Conservation (phyloP, 2,888 invertebrate species). For the Parapristionchus giblindavisi region DNA sequence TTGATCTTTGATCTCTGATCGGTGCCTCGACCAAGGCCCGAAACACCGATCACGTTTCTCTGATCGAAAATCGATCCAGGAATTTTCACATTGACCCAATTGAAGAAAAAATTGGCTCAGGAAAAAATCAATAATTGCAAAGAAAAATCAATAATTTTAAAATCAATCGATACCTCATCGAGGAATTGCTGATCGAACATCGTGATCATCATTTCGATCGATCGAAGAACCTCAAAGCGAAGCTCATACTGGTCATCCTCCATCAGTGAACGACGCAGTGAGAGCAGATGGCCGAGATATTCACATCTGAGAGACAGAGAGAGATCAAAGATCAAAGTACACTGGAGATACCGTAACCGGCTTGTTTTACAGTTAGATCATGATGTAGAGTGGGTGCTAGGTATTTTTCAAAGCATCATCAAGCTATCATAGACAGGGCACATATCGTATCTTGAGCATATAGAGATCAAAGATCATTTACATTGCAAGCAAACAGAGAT, state of each 20-base stretch:
- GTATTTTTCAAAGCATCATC: no score
- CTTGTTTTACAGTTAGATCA: neutral
- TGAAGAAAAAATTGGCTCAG: no score
- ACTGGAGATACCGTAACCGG: neutral
- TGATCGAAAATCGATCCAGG: no score
- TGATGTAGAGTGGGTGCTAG: neutral
- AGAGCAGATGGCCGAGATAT: conserved; percentile 34
- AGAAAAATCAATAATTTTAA: neutral
- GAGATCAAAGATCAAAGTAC: neutral
- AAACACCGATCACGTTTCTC: no score
- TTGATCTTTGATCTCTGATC: no score
- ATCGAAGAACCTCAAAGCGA: conserved; percentile 3
- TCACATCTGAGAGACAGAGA: conserved; percentile 20
- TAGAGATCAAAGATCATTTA: no score
- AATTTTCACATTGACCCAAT: no score
- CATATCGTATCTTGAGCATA: no score
- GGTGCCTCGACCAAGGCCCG: no score
- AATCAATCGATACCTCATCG: conserved; percentile 15
- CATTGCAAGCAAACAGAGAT: neutral
- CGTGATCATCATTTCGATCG: conserved; percentile 18
- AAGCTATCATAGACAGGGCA: no score
- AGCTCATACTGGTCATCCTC: conserved; percentile 26
- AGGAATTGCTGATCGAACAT: conserved; percentile 14
- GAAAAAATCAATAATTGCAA: no score
- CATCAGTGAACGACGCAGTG: conserved; percentile 25